Evolutionary conservation across 1,140 invertebrate species (phyloP).

Genomic region (Stegodyphus dumicola): DNA sequence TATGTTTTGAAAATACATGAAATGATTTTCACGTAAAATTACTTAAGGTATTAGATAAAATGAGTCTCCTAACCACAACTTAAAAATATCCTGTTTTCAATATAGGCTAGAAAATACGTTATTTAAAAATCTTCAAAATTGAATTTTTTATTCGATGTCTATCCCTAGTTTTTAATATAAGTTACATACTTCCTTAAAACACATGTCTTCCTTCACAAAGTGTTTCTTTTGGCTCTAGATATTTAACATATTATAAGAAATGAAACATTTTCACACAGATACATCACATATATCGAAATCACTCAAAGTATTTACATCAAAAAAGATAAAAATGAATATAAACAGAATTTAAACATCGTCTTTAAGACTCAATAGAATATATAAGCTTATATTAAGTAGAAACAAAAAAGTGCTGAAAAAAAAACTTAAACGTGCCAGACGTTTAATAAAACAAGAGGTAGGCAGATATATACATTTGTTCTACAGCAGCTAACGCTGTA

Average conservation of each 20-base stretch:
- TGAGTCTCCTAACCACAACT: too few species aligned
- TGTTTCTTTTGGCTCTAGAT: not conserved
- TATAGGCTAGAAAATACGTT: too few species aligned
- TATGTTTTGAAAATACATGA: too few species aligned
- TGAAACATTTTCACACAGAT: not conserved
- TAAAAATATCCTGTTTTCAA: too few species aligned
- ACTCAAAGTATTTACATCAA: not conserved
- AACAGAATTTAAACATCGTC: too few species aligned
- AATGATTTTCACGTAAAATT: too few species aligned
- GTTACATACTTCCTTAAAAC: too few species aligned
- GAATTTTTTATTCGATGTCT: too few species aligned
- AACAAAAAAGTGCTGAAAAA: not conserved
- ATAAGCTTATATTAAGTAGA: not conserved
- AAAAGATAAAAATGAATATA: not conserved
- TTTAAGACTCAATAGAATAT: not conserved
- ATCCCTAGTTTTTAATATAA: too few species aligned
- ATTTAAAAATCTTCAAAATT: too few species aligned
- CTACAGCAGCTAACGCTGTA: not conserved
- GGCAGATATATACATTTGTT: constrained; percentile 5
- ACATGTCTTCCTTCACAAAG: too few species aligned
- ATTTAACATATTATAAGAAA: not conserved
- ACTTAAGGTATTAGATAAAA: too few species aligned
- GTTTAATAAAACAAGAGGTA: not conserved
- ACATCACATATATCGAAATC: not conserved
- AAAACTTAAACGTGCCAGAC: constrained; percentile 8